Percentiles rank a stretch among this genome's conserved stretches.
These are phyloP conservation scores for Agapostemon virescens DNA, from an alignment of 2,888 invertebrate genomes.

Conservation along the genomic window DNA sequence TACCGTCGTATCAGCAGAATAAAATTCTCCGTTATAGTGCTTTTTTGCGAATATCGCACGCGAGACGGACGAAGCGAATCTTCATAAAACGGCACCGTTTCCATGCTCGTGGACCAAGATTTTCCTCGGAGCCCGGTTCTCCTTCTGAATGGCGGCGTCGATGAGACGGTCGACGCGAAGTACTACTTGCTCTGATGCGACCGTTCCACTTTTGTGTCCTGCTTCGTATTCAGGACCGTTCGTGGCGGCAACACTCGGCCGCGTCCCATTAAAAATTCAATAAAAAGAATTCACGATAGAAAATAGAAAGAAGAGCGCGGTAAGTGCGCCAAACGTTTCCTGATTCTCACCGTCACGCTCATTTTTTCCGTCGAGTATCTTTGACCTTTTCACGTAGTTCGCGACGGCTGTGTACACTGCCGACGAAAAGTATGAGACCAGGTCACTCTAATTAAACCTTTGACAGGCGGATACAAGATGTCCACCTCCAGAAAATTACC, in stretches of 20 bases:
- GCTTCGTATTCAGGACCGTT: conserved; percentile 32
- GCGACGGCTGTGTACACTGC: neutral
- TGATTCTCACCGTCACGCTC: conserved; percentile 26
- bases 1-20: no score
- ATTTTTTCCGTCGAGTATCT: conserved; percentile 40
- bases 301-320: conserved; percentile 43
- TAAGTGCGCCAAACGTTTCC: conserved; percentile 36
- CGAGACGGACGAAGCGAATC: neutral
- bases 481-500: neutral
- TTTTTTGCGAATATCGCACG: neutral
- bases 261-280: conserved; percentile 58
- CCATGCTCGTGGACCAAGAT: conserved; percentile 13
- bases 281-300: conserved; percentile 44
- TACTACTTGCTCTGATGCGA: conserved; percentile 18
- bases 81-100: conserved; percentile 23
- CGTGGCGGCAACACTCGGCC: conserved; percentile 36
- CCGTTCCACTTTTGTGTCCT: conserved; percentile 28
- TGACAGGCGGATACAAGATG: neutral
- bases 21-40: conserved; percentile 16
- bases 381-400: conserved; percentile 10
- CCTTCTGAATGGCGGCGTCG: conserved; percentile 8
- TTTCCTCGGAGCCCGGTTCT: neutral
- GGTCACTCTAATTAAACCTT: neutral
- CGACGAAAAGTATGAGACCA: neutral
- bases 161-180: conserved; percentile 29